Evolutionary conservation across 1,140 invertebrate species (phyloP), one percentile per base, ranked within the genome.

Genomic region (Caenorhabditis remanei): DNA sequence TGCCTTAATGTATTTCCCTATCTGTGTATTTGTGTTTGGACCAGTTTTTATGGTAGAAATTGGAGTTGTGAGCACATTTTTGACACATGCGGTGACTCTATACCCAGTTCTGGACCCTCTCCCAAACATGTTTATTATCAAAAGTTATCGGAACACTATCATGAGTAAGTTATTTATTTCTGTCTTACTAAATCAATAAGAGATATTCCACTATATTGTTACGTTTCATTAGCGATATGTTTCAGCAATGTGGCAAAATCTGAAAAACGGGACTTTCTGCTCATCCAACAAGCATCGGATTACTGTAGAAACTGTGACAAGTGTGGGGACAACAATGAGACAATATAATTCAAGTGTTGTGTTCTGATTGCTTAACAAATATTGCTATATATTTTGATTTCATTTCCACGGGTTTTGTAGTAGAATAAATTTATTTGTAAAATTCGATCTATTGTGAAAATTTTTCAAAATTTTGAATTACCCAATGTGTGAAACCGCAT

Each of bases 1-100:
- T 32, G 14, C 61, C 8, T 63, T 63, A 11, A 63, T 63, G 61
- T 63, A 63, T 32, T 40, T 63, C 8, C 61, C 61, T 13, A 11
- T 63, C 11, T 63, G 61, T 40, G 61, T 63, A 8, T 63, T 63
- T 21, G 61, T 63, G 24, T 63, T 63, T 11, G 61, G 61, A 13
- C 61, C 61, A 9, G 61, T 63, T 24, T 63, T 63, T 32, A 63
- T 63, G 61, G 61, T 63, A 14, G 61, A 63, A 32, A 63, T 63
- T 11, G 61, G 61, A 4, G 61, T 63, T 7, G 24, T 63, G 9
- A 63, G 61, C 61, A 63, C 61, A 1, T 63, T 32, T 63, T 32
- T 63, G 24, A 63, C 61, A 40, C 61, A 63, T 32, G 21, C 24
- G 11, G 61, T 63, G 61, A 63, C 61, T 21, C 14, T 63, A 24